Base-by-base conservation (phyloP, 1,140 invertebrate species). In the Nilaparvata lugens region DNA sequence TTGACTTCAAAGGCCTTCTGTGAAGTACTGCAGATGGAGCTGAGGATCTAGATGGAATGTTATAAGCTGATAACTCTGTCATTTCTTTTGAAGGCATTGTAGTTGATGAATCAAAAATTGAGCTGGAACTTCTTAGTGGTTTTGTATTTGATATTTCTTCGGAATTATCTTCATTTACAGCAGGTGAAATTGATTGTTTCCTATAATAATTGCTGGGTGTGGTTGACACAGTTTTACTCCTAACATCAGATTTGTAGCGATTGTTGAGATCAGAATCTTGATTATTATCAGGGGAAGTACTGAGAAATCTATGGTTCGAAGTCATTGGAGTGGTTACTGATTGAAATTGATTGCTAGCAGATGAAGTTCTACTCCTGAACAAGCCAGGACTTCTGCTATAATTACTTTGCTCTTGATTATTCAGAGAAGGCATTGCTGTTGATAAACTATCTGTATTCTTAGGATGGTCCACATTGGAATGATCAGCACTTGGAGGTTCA, bases 1-100 rank as follows among this genome's bases (percentile, higher is more conserved):
- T 42, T 31, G 48, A 40, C 18, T 60, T 60, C 23, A 55, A 4
- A 21, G 52, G 31, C 55, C 52, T 60, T 23, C 59, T 54, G n/a
- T 14, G 18, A 55, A 18, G 19, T 23, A 35, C 43, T 52, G 18
- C 31, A 24, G 35, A 55, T 31, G 58, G 43, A 18, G 35, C 43
- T 16, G 21, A 18, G 18, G 45, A 23, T 9, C 45, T 5, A 6
- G 45, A 48, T 48, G 45, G 4, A 7, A 11, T 11, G 38, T 56
- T 56, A 11, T 56, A 40, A 56, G 35, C 21, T 40, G 54, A 11
- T 18, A 43, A 23, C 48, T 43, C 56, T 24, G 56, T 16, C 13
- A 35, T 35, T 35, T 35, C 31, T 35, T 35, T 35, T 14, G n/a
- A n/a, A 18, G 23, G 35, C 1, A 24, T n/a, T 19, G 40, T 58